Conservation (phyloP, 2,113 vertebrate species). For the Chaetodon trifascialis region DNA sequence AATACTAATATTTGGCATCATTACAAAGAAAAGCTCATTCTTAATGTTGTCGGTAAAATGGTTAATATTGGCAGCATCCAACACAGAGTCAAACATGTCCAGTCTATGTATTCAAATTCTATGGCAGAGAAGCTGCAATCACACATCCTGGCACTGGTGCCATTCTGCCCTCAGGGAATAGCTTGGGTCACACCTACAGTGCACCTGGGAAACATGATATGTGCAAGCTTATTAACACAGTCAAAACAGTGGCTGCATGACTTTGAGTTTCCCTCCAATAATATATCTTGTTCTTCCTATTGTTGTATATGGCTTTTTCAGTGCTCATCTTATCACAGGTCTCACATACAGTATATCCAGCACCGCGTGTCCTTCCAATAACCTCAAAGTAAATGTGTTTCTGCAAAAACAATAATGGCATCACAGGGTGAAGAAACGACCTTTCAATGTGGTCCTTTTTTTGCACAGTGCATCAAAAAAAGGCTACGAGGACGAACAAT, state of each 20-base stretch:
- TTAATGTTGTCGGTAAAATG: background rate
- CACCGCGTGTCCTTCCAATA: constrained; percentile 8
- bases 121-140: constrained; percentile 23
- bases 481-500: constrained; percentile 37
- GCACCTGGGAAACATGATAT: constrained; percentile 55
- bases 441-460: constrained; percentile 36
- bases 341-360: background rate
- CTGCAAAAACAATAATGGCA: constrained; percentile 49
- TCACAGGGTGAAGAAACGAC: constrained; percentile 43
- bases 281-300: background rate
- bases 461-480: constrained; percentile 45
- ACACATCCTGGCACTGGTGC: constrained; percentile 22
- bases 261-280: constrained; percentile 4
- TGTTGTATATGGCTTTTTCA: background rate
- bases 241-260: constrained; percentile 22
- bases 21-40: background rate
- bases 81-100: background rate
- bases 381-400: constrained; percentile 35
- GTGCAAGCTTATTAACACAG: constrained; percentile 36
- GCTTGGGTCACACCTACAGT: constrained; percentile 36
- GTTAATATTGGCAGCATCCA: background rate
- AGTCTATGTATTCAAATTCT: constrained; percentile 4
- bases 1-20: background rate
- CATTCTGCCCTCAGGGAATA: constrained; percentile 26
- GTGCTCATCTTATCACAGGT: background rate